Evolutionary conservation across 2,888 invertebrate genomes (phyloP).

Genomic region (Drosophila paranaensis): DNA sequence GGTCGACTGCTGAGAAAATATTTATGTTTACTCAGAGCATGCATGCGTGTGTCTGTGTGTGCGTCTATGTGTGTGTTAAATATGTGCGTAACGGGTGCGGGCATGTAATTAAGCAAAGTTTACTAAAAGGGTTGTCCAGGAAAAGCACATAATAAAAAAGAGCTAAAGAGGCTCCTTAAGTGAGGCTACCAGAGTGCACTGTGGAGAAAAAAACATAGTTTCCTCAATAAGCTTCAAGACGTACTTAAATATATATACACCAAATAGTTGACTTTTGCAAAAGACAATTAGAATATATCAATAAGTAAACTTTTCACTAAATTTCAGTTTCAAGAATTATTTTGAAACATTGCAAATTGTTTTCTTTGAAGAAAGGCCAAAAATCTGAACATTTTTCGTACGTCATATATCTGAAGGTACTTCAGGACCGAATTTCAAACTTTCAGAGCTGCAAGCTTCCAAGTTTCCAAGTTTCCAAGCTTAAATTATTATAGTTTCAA

Average conservation of each 20-base stretch:
- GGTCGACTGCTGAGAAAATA: conserved; percentile 38
- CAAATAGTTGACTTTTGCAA: neutral
- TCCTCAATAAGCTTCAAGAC: neutral
- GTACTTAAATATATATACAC: neutral
- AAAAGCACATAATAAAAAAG: neutral
- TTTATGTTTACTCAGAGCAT: conserved; percentile 41
- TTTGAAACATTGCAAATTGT: too few species aligned
- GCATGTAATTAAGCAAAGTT: conserved; percentile 75
- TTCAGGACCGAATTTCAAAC: too few species aligned
- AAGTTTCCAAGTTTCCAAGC: too few species aligned
- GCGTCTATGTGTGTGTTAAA: conserved; percentile 46
- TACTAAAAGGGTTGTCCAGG: conserved; percentile 67
- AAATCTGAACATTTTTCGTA: too few species aligned
- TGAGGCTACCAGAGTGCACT: neutral
- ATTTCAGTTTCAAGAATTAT: too few species aligned
- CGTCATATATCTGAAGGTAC: too few species aligned
- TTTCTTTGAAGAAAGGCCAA: too few species aligned
- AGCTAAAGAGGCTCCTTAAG: neutral
- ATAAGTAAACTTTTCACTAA: neutral
- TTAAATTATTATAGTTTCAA: too few species aligned
- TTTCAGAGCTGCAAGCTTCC: too few species aligned
- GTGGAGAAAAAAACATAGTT: neutral
- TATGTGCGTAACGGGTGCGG: conserved; percentile 75
- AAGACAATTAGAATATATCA: neutral
- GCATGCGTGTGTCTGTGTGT: conserved; percentile 10